Percentiles rank a stretch among this genome's conserved stretches.
These are phyloP conservation scores for Alligator sinensis DNA, from an alignment of 2,113 vertebrate genomes.

Conservation along the genomic window DNA sequence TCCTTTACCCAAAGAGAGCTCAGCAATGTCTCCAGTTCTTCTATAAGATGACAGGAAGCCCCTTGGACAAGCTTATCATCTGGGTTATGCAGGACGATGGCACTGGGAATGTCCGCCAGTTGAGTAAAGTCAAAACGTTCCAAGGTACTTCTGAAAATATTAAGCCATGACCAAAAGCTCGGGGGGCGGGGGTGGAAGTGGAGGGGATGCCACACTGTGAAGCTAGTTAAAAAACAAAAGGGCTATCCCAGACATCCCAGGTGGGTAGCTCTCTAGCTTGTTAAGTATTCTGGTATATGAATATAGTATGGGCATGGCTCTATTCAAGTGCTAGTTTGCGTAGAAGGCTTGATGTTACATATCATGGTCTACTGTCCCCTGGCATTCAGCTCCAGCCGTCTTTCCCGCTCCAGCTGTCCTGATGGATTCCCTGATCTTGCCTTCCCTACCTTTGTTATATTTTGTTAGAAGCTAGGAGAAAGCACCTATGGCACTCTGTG, in stretches of 20 bases:
- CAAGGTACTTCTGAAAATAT: slow-evolving; percentile 75
- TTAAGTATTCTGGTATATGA: background rate
- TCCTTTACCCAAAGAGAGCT: slow-evolving; percentile 89
- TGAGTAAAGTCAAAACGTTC: slow-evolving; percentile 86
- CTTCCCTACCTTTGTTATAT: too few species aligned
- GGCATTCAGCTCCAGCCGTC: too few species aligned
- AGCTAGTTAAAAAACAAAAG: background rate
- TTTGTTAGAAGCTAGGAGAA: too few species aligned
- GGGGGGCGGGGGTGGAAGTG: background rate
- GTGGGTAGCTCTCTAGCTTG: background rate
- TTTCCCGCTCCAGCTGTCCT: too few species aligned
- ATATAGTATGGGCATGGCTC: background rate
- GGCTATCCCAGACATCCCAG: accelerated
- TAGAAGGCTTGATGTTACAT: too few species aligned
- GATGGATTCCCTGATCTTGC: too few species aligned
- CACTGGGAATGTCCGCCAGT: slow-evolving; percentile 81
- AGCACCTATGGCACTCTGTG: too few species aligned
- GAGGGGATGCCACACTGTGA: background rate
- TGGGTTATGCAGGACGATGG: slow-evolving; percentile 90
- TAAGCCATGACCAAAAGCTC: background rate
- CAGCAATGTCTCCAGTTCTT: slow-evolving; percentile 94
- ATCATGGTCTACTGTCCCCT: too few species aligned
- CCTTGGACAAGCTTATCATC: slow-evolving; percentile 83
- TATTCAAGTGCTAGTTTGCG: background rate
- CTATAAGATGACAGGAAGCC: slow-evolving; percentile 88